phyloP scores from a whole-genome alignment of 2,797 vertebrate genomes.

The Cynopterus sphinx region DNA sequence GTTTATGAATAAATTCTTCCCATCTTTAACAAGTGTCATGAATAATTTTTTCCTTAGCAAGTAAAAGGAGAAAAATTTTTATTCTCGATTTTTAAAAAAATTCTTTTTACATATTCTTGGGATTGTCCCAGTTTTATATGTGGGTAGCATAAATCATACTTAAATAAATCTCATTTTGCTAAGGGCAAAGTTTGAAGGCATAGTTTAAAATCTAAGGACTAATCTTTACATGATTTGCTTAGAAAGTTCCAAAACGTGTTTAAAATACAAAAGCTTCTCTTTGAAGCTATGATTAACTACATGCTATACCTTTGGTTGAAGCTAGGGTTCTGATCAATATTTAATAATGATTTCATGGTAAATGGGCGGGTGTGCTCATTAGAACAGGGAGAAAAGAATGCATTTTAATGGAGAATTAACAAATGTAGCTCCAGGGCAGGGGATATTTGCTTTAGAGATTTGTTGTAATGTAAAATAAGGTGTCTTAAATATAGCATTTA shows the following conservation, averaged over 20 bases:
- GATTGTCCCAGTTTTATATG: neutral
- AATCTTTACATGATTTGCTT: conserved; percentile 52
- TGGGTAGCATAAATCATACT: neutral
- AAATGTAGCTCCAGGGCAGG: conserved; percentile 61
- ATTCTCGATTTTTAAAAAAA: neutral
- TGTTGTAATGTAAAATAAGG: conserved; percentile 74
- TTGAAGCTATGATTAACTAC: conserved; percentile 75
- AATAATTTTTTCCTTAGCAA: neutral
- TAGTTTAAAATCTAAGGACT: conserved; percentile 19
- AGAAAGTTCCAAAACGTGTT: conserved; percentile 49
- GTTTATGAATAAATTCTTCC: neutral
- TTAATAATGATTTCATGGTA: conserved; percentile 77
- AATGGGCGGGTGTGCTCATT: conserved; percentile 71
- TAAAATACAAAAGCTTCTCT: conserved; percentile 59
- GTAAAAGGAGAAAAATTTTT: neutral
- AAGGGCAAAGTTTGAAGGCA: conserved; percentile 39
- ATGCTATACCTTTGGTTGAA: conserved; percentile 57
- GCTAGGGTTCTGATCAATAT: conserved; percentile 72
- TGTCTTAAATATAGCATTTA: conserved; percentile 71
- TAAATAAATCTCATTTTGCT: conserved; percentile 27
- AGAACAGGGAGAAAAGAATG: conserved; percentile 68
- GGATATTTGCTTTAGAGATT: conserved; percentile 74
- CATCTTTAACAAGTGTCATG: neutral
- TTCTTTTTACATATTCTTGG: neutral
- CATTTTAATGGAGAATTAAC: conserved; percentile 82